Evolutionary conservation across 2,797 vertebrate genomes (phyloP).

Genomic region (Buceros bicornis): DNA sequence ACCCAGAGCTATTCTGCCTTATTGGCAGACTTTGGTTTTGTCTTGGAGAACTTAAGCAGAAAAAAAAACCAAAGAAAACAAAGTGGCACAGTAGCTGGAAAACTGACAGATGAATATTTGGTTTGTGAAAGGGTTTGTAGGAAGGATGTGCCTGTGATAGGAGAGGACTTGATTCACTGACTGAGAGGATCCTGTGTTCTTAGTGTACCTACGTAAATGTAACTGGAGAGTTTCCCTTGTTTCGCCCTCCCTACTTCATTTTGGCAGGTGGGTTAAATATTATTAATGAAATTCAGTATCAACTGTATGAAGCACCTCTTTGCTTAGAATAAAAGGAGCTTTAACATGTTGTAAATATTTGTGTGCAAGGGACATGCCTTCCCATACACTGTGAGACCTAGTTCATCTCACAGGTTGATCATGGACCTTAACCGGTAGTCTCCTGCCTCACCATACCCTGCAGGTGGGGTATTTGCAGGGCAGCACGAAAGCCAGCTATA

Average conservation of each 20-base stretch:
- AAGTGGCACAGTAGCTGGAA: neutral
- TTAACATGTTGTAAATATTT: neutral
- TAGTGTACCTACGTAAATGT: neutral
- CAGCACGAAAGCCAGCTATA: neutral
- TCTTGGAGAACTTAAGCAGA: neutral
- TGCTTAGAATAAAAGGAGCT: neutral
- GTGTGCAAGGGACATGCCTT: neutral
- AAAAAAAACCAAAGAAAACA: neutral
- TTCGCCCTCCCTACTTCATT: neutral
- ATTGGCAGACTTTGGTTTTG: neutral
- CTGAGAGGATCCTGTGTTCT: neutral
- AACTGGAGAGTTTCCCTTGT: neutral
- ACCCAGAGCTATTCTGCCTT: neutral
- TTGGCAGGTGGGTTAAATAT: neutral
- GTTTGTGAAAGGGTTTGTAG: neutral
- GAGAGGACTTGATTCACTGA: neutral
- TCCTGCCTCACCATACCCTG: neutral
- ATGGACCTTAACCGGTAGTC: neutral
- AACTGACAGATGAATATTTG: neutral
- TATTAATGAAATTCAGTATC: neutral
- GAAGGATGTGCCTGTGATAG: neutral
- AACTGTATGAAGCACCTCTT: neutral
- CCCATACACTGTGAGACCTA: neutral
- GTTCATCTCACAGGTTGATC: neutral
- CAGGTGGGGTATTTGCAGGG: neutral